Evolutionary conservation across 1,140 invertebrate genomes (phyloP).

Genomic region (Tetramorium alpestre): DNA sequence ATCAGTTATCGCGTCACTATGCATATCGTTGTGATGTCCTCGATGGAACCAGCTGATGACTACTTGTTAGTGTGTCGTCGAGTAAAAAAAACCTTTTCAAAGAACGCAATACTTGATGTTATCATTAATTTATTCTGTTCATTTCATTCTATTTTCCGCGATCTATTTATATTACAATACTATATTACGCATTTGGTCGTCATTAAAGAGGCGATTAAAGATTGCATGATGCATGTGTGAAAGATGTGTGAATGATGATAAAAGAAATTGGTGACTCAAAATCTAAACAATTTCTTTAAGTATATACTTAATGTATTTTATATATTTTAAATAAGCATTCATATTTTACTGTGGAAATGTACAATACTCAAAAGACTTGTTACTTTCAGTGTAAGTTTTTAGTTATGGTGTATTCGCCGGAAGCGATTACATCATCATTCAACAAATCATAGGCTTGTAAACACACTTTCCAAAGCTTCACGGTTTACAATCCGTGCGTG

Average conservation of each 20-base stretch:
- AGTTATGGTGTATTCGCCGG: not conserved
- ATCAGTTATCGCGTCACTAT: constrained; percentile 54
- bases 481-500: not conserved
- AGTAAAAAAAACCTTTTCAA: not conserved
- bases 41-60: not conserved
- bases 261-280: not conserved
- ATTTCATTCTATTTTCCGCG: not conserved
- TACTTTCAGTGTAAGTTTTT: not conserved
- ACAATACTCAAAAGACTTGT: not conserved
- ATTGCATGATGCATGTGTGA: not conserved
- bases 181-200: not conserved
- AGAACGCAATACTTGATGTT: not conserved
- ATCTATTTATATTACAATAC: not conserved
- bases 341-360: not conserved
- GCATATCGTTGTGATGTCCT: constrained; percentile 47
- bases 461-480: not conserved
- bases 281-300: not conserved
- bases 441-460: not conserved
- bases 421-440: not conserved
- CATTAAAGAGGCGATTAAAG: not conserved
- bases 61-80: not conserved
- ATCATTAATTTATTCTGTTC: not conserved
- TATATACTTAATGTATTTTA: not conserved
- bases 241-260: not conserved
- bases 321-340: not conserved